A percentile compares a stretch with the other conserved stretches of the same genome.
phyloP scores from a whole-genome alignment of 2,797 vertebrate species.

The Buceros bicornis region DNA sequence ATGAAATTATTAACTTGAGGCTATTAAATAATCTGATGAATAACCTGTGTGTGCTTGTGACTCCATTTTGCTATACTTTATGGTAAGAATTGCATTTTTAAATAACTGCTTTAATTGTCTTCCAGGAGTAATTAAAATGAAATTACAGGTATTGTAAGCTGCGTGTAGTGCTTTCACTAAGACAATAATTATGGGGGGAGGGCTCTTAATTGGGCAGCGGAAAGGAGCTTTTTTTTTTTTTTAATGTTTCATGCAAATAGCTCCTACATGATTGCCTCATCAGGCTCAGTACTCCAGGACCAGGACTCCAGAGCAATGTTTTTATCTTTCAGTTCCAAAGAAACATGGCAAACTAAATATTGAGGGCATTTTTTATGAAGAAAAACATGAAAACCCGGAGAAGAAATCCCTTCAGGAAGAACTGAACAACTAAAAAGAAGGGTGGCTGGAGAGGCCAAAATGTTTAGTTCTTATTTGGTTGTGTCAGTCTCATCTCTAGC shows the following conservation, averaged over 20 bases:
- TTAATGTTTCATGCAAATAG: background rate
- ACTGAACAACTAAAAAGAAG: background rate
- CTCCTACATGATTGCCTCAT: background rate
- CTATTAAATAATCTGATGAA: conserved; percentile 4
- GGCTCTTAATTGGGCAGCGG: background rate
- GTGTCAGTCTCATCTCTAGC: background rate
- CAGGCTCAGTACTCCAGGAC: background rate
- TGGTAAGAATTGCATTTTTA: conserved; percentile 43
- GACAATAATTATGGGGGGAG: background rate
- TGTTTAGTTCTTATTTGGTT: background rate
- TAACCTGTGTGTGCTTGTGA: background rate
- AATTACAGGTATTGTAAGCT: conserved; percentile 16
- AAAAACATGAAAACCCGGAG: background rate
- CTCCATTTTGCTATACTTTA: conserved; percentile 45
- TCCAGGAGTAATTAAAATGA: conserved; percentile 65
- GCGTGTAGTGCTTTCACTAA: background rate
- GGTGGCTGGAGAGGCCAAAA: background rate
- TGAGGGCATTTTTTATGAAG: background rate
- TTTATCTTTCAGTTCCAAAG: background rate
- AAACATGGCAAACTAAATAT: background rate
- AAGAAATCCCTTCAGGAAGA: background rate
- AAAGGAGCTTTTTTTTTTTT: background rate
- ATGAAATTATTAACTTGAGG: conserved; percentile 26
- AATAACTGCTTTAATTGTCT: conserved; percentile 63
- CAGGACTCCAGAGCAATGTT: background rate